Evolutionary conservation across 2,888 invertebrate genomes (phyloP), one percentile per base, ranked within the genome.

Genomic region (Ormyrus nitidulus): DNA sequence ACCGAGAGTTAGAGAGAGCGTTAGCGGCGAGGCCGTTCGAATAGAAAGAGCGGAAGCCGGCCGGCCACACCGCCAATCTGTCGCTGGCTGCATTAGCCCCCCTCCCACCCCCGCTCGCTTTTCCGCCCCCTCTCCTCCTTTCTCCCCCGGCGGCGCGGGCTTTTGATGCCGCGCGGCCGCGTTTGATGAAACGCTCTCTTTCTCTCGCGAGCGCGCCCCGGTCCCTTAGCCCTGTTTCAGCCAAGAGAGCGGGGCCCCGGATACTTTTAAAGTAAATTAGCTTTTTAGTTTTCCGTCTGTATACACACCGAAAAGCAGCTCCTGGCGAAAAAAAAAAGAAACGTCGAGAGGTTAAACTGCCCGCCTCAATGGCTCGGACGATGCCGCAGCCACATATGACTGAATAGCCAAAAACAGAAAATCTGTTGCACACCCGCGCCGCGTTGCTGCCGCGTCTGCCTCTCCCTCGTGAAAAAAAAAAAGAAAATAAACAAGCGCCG

Each of bases 251-350:
- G 69, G 13, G 49, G 70, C 75, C 82, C 77, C 81, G 73, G 86
- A 89, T 89, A 90, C 90, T 90, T 90, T 90, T 89, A 89, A 90
- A 90, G 89, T 90, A 90, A 90, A 90, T 90, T 90, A 90, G 89
- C 90, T 90, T 90, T 90, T 90, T 89, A 90, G 90, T 90, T 90
- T 89, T 87, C 86, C 86, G 87, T 19, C 6, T 34, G 6, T 54
- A n/a, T 61, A 58, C 6, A 59, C 54, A 46, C 87, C 87, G 86
- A 88, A 89, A 90, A 89, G 86, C 85, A 83, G 84, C 82, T 86
- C 44, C 10, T 0, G 34, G 34, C 8, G 49, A 66, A 71, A 56
- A 19, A 65, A 86, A 87, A 84, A 85, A 81, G 85, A 85, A 84
- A 84, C 82, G 80, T 68, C 81, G 83, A 82, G 85, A 4, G 85